These are phyloP conservation scores for Anagyrus pseudococci DNA, from an alignment of 2,888 invertebrate genomes.

Conservation along the genomic window DNA sequence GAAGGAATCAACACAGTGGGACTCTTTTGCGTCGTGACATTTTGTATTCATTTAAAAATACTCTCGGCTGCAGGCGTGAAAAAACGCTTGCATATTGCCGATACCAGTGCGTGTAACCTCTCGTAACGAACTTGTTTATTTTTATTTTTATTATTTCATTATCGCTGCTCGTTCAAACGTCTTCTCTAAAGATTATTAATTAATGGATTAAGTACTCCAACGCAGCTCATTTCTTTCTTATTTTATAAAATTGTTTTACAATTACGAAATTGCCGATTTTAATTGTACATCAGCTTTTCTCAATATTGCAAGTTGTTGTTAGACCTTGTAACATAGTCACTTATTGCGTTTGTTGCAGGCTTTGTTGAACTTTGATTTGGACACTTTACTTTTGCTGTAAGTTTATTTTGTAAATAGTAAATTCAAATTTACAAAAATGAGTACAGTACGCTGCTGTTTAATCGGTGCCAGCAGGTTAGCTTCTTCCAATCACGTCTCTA, in stretches of 20 bases:
- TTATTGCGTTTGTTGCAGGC: slow-evolving; percentile 29
- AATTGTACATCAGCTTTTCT: not conserved
- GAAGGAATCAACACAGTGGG: not conserved
- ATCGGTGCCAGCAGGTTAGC: slow-evolving; percentile 56
- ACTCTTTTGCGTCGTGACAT: slow-evolving; percentile 16
- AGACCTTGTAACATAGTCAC: slow-evolving; percentile 32
- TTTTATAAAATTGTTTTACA: no score
- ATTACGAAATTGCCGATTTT: slow-evolving; percentile 22
- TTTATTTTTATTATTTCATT: no score
- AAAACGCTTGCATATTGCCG: not conserved
- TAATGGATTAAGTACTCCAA: no score
- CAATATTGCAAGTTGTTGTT: slow-evolving; percentile 34
- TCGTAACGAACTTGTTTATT: not conserved
- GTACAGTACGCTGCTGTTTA: slow-evolving; percentile 59
- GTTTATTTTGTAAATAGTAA: slow-evolving; percentile 24
- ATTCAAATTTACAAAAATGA: slow-evolving; percentile 46
- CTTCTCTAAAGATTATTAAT: no score
- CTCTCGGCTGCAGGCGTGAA: not conserved
- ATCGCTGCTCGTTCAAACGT: no score
- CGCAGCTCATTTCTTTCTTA: no score
- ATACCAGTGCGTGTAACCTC: not conserved
- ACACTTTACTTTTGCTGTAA: slow-evolving; percentile 15
- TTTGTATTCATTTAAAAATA: slow-evolving; percentile 33
- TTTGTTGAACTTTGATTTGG: slow-evolving; percentile 22
- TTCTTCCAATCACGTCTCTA: slow-evolving; percentile 54